phyloP scores from a whole-genome alignment of 2,888 invertebrate species.

The Drosophila pegasa region DNA sequence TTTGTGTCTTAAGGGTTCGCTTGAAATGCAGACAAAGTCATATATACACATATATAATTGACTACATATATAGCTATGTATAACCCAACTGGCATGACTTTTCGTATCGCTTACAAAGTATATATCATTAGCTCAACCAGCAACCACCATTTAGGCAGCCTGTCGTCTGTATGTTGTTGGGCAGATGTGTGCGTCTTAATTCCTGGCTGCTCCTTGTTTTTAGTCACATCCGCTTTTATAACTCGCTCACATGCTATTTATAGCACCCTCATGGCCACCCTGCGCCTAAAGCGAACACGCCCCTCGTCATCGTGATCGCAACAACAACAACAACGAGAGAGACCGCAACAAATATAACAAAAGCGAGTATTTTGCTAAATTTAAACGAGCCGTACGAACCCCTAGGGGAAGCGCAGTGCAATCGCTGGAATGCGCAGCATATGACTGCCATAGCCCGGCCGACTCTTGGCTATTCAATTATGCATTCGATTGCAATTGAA shows the following conservation, averaged over 20 bases:
- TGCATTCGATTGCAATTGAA: constrained; percentile 31
- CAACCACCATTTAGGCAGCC: constrained; percentile 35
- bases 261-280: constrained; percentile 63
- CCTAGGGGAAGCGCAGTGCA: constrained; percentile 25
- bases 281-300: constrained; percentile 41
- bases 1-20: background rate
- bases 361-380: constrained; percentile 44
- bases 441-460: constrained; percentile 26
- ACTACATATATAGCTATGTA: background rate
- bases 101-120: constrained; percentile 26
- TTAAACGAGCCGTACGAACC: constrained; percentile 41
- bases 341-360: constrained; percentile 15
- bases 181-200: constrained; percentile 17
- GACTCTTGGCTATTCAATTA: constrained; percentile 40
- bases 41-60: background rate
- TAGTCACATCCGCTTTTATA: constrained; percentile 56
- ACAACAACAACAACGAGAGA: constrained; percentile 1
- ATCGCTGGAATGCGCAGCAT: constrained; percentile 43
- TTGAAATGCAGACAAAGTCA: too few relatives aligned
- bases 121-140: constrained; percentile 30
- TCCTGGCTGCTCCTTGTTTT: constrained; percentile 53
- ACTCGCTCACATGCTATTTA: constrained; percentile 59
- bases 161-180: background rate
- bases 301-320: constrained; percentile 36
- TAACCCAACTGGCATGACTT: background rate